Conservation (phyloP, 2,797 vertebrate genomes). For the Threskiornis aethiopicus region DNA sequence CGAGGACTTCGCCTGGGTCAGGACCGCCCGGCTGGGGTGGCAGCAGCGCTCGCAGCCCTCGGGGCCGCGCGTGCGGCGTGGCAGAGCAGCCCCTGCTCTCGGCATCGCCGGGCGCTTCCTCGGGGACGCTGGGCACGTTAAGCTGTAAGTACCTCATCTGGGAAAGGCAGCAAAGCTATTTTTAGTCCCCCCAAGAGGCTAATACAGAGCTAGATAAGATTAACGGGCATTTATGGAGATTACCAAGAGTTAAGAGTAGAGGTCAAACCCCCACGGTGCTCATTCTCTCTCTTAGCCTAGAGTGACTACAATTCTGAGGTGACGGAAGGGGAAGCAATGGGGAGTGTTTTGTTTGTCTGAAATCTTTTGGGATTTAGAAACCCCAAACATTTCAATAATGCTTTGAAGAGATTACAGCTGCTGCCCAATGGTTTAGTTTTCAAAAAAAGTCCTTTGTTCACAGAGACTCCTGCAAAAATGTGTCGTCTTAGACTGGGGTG, state of each 20-base stretch:
- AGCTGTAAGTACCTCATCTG: background rate
- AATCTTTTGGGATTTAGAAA: background rate
- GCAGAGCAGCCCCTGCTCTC: background rate
- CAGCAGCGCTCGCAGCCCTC: fast-evolving
- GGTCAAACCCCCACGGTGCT: background rate
- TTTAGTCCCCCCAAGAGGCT: background rate
- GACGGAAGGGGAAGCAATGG: background rate
- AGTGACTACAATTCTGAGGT: background rate
- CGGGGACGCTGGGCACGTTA: fast-evolving
- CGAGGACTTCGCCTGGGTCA: fast-evolving
- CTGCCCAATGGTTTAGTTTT: background rate
- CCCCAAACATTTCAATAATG: background rate
- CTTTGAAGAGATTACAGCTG: background rate
- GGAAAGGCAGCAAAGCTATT: background rate
- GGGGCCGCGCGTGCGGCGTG: too few species aligned
- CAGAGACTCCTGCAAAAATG: background rate
- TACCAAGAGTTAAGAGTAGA: background rate
- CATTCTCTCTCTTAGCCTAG: background rate
- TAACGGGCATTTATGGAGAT: background rate
- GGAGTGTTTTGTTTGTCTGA: background rate
- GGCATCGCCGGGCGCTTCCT: fast-evolving
- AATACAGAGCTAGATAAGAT: background rate
- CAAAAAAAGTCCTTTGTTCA: background rate
- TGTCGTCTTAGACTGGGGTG: background rate
- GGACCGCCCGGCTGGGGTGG: background rate